A percentile compares a stretch with the other conserved stretches of the same genome.
These are phyloP conservation scores for Aethes cnicana DNA, from an alignment of 2,888 invertebrate genomes.

Conservation along the genomic window DNA sequence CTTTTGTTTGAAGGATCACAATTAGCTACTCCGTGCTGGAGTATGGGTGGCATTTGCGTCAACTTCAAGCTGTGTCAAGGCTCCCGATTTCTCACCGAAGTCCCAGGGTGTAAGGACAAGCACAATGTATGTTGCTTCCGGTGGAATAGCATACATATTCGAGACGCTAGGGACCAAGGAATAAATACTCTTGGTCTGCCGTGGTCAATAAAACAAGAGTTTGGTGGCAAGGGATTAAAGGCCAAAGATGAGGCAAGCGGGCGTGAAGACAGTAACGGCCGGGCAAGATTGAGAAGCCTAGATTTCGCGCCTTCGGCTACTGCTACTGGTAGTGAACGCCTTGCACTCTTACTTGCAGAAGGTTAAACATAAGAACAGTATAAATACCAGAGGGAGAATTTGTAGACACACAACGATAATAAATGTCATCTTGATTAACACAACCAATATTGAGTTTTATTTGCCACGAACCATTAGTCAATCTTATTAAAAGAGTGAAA, in stretches of 20 bases:
- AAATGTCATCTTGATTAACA: background rate
- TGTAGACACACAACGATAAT: background rate
- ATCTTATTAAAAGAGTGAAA: background rate
- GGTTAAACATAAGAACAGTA: too few relatives aligned
- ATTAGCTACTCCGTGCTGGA: constrained; percentile 64
- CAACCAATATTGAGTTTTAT: background rate
- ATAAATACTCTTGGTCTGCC: constrained; percentile 50
- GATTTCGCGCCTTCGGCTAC: too few relatives aligned
- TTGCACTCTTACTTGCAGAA: too few relatives aligned
- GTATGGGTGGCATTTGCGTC: constrained; percentile 64
- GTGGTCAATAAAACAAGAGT: constrained; percentile 46
- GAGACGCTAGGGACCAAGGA: constrained; percentile 53
- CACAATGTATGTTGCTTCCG: constrained; percentile 67
- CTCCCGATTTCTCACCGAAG: constrained; percentile 50
- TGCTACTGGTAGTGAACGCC: too few relatives aligned
- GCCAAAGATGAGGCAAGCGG: constrained; percentile 28
- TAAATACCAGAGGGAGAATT: background rate
- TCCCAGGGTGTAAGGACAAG: constrained; percentile 62
- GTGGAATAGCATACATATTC: constrained; percentile 59
- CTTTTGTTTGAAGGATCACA: constrained; percentile 53
- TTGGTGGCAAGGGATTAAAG: constrained; percentile 60
- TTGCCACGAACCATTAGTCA: background rate
- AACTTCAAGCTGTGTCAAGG: constrained; percentile 56
- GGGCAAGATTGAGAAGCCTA: too few relatives aligned
- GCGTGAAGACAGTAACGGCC: too few relatives aligned